phyloP scores from a whole-genome alignment of 2,113 vertebrate species.

The Cephalopholis sonnerati region DNA sequence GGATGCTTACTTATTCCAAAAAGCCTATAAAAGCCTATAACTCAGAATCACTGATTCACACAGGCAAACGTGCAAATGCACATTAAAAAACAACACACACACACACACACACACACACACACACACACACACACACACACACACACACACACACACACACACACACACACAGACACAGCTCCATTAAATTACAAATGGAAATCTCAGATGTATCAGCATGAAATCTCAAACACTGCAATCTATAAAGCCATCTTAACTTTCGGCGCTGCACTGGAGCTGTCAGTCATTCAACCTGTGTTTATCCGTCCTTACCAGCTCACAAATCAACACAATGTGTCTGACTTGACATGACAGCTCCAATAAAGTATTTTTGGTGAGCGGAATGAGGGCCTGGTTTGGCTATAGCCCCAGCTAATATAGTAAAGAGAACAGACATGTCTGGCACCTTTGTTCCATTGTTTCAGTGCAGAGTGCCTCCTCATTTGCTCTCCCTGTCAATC shows the following conservation, averaged over 20 bases:
- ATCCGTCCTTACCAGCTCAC: constrained; percentile 38
- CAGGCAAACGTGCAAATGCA: background rate
- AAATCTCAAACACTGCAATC: constrained; percentile 9
- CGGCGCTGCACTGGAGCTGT: background rate
- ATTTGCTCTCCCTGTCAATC: constrained; percentile 38
- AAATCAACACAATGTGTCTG: constrained; percentile 41
- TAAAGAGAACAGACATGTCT: constrained; percentile 23
- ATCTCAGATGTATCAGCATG: background rate
- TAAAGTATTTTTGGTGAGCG: constrained; percentile 44
- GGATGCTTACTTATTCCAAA: background rate
- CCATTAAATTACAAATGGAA: constrained; percentile 2
- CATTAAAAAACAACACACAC: background rate
- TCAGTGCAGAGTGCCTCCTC: background rate
- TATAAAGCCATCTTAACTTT: background rate
- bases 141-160: no score
- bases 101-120: background rate
- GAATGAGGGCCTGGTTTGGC: constrained; percentile 16
- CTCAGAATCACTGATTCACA: background rate
- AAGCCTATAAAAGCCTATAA: background rate
- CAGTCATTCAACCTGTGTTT: constrained; percentile 48
- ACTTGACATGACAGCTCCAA: constrained; percentile 56
- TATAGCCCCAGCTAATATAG: constrained; percentile 31
- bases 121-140: background rate
- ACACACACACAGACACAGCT: no score
- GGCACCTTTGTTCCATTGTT: constrained; percentile 38